Evolutionary conservation across 2,113 vertebrate genomes (phyloP), one percentile per base, ranked within the genome.

Genomic region (Chelonoidis abingdonii): DNA sequence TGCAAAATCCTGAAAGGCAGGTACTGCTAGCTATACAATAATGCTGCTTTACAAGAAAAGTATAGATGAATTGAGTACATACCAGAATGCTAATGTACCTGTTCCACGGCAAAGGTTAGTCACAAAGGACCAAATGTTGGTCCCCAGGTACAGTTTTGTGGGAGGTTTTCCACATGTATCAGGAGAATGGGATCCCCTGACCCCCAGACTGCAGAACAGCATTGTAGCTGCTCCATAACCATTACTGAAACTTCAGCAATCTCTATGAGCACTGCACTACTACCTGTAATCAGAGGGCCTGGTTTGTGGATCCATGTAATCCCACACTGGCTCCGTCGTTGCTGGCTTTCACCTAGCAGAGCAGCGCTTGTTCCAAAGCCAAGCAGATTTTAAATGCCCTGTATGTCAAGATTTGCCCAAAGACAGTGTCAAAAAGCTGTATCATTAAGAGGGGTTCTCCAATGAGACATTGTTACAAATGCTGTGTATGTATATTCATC

Each of bases 1-100:
- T 38, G 83, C 89, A 96, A 97, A 81, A 97, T 97, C 96, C 87
- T 94, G 97, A 62, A 78, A 47, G 90, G 93, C 97, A 95, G 96
- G 96, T 94, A 96, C 59, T 76, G 95, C 93, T 88, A 94, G 94
- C 88, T 83, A 79, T 80, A 53, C 92, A 95, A 65, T 89, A 94
- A 97, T 96, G 97, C 78, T 95, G 97, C 91, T 89, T 62, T 90
- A 86, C 97, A 49, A 96, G 97, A 97, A 94, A 65, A 47, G 82
- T 57, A 52, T 38, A 95, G 49, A 76, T 19, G 86, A 52, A 89
- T 19, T 4, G 59, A 95, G 29, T 89, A 80, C 89, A 94, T 52
- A 75, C 12, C 95, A 85, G 86, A 53, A 52, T 5, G 24, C 8
- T n/a, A 7, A 13, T 4, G 2, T 8, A 19, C 69, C 27, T 91